These are phyloP conservation scores for Enoplosus armatus DNA, from an alignment of 2,797 vertebrate species.

Conservation along the genomic window DNA sequence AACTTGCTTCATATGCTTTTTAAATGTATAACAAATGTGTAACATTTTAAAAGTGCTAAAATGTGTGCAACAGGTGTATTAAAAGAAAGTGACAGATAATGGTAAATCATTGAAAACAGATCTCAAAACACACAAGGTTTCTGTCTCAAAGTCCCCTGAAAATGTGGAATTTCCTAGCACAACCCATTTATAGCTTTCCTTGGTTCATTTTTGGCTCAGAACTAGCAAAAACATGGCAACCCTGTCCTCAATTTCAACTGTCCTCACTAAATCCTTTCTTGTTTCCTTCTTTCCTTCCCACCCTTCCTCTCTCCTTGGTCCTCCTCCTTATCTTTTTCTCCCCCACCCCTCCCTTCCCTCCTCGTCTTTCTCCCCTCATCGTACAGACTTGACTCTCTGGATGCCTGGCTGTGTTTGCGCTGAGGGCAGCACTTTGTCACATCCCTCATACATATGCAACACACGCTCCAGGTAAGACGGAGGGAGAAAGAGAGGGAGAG, in stretches of 20 bases:
- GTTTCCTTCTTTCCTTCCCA: not conserved
- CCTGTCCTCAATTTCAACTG: not conserved
- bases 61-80: not conserved
- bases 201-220: not conserved
- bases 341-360: not conserved
- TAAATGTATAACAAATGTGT: no score
- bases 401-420: conserved; percentile 65
- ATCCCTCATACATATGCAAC: conserved; percentile 78
- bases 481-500: conserved; percentile 9
- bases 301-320: not conserved
- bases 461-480: conserved; percentile 60
- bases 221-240: not conserved
- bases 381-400: conserved; percentile 10
- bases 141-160: not conserved
- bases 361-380: conserved; percentile 13
- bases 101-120: not conserved
- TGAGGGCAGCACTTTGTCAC: conserved; percentile 76
- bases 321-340: not conserved
- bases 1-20: no score
- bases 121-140: not conserved
- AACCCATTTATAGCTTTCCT: not conserved
- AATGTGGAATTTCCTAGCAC: no score
- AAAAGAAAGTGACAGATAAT: not conserved
- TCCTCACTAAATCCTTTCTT: not conserved
- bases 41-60: not conserved